Evolutionary conservation across 2,113 vertebrate species (phyloP).

Genomic region (Lipophrys pholis): DNA sequence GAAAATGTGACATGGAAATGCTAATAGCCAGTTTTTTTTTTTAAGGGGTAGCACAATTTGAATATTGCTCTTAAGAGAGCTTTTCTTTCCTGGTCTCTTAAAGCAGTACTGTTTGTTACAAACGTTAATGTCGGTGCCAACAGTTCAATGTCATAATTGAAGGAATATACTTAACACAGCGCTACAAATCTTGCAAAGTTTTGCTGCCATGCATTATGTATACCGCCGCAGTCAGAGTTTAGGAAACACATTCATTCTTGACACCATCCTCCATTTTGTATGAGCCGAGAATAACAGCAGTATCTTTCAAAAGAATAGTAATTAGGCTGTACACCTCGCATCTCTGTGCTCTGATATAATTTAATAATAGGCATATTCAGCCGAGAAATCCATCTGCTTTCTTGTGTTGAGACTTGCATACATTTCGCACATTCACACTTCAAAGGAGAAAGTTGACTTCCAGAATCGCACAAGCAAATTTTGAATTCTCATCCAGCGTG

Average conservation of each 20-base stretch:
- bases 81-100: background rate
- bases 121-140: background rate
- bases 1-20: constrained; percentile 16
- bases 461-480: constrained; percentile 53
- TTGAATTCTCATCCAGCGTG: constrained; percentile 40
- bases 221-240: constrained; percentile 28
- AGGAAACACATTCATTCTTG: constrained; percentile 51
- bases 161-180: background rate
- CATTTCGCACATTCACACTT: constrained; percentile 57
- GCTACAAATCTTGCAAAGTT: constrained; percentile 21
- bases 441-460: constrained; percentile 59
- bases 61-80: background rate
- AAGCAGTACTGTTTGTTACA: constrained; percentile 6
- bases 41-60: background rate
- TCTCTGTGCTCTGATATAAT: constrained; percentile 51
- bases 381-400: constrained; percentile 55
- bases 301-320: constrained; percentile 65
- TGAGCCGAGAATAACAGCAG: constrained; percentile 47
- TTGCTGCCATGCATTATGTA: constrained; percentile 27
- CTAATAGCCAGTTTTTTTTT: background rate
- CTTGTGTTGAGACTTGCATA: constrained; percentile 42
- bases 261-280: constrained; percentile 47
- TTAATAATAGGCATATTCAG: constrained; percentile 65
- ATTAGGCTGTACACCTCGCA: constrained; percentile 61
- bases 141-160: constrained; percentile 28